These are phyloP conservation scores for Drosophila kurseongensis DNA, from an alignment of 1,140 invertebrate species.

Conservation along the genomic window DNA sequence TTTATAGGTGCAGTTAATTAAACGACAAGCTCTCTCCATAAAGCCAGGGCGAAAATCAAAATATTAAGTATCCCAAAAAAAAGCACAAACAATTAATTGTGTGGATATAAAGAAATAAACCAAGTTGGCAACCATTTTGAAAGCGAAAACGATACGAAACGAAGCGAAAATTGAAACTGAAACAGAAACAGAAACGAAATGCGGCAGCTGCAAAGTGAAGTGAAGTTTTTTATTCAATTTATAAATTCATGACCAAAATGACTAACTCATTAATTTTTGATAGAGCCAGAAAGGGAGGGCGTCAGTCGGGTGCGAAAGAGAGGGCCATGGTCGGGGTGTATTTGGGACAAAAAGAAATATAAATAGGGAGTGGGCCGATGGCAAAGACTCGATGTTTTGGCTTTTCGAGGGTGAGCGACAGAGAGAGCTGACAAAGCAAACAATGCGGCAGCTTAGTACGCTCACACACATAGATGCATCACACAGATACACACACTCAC, in stretches of 20 bases:
- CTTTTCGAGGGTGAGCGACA: conserved; percentile 5
- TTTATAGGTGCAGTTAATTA: conserved; percentile 64
- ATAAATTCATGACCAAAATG: conserved; percentile 82
- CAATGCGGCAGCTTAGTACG: conserved; percentile 76
- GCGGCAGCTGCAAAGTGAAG: conserved; percentile 64
- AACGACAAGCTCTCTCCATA: conserved; percentile 15
- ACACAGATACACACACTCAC: conserved; percentile 15
- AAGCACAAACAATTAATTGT: conserved; percentile 71
- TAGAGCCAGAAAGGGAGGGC: conserved; percentile 36
- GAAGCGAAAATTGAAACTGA: conserved; percentile 12
- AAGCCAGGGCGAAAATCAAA: conserved; percentile 20
- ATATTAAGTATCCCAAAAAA: conserved; percentile 20
- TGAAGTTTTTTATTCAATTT: conserved; percentile 81
- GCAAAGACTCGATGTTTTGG: conserved; percentile 6
- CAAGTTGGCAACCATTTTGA: conserved; percentile 61
- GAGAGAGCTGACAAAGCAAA: conserved; percentile 53
- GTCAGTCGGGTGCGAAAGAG: background rate
- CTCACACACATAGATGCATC: conserved; percentile 37
- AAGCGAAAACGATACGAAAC: conserved; percentile 35
- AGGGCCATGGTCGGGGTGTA: conserved; percentile 19
- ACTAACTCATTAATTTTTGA: conserved; percentile 83
- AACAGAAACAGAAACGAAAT: conserved; percentile 34
- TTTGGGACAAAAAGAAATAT: conserved; percentile 31
- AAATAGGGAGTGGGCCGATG: conserved; percentile 16
- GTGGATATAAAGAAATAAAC: conserved; percentile 19